Evolutionary conservation across 1,140 invertebrate species (phyloP).

Genomic region (Cataglyphis hispanica): DNA sequence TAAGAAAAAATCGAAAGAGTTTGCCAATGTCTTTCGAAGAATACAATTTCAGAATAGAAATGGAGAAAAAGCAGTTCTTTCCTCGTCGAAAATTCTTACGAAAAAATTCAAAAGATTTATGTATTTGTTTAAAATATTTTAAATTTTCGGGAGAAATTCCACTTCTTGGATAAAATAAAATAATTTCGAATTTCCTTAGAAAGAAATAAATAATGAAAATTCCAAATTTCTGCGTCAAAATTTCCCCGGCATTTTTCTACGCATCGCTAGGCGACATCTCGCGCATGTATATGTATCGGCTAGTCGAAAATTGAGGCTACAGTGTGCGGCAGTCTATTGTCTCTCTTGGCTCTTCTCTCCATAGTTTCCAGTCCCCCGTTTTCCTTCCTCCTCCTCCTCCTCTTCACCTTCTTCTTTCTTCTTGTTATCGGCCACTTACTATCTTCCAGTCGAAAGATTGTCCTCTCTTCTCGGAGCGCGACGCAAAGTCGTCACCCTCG

Average conservation of each 20-base stretch:
- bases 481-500: slow-evolving; percentile 41
- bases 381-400: slow-evolving; percentile 28
- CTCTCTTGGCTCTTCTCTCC: slow-evolving; percentile 83
- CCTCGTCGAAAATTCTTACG: background rate
- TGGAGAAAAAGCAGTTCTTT: background rate
- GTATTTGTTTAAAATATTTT: background rate
- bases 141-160: background rate
- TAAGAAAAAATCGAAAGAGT: background rate
- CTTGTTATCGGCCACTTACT: slow-evolving; percentile 41
- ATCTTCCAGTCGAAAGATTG: slow-evolving; percentile 63
- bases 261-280: slow-evolving; percentile 1
- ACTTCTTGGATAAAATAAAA: background rate
- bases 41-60: background rate
- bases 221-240: background rate
- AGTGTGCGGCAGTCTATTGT: slow-evolving; percentile 86
- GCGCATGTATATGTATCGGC: slow-evolving; percentile 73
- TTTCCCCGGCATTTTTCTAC: slow-evolving; percentile 16
- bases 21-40: background rate
- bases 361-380: slow-evolving; percentile 50
- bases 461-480: slow-evolving; percentile 61
- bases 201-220: background rate
- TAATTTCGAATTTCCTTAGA: background rate
- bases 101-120: slow-evolving; percentile 3
- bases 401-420: slow-evolving; percentile 11
- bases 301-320: slow-evolving; percentile 83